A percentile compares a stretch with the other conserved stretches of the same genome.
Conservation (phyloP, 2,888 invertebrate genomes). For the Synergus japonicus region DNA sequence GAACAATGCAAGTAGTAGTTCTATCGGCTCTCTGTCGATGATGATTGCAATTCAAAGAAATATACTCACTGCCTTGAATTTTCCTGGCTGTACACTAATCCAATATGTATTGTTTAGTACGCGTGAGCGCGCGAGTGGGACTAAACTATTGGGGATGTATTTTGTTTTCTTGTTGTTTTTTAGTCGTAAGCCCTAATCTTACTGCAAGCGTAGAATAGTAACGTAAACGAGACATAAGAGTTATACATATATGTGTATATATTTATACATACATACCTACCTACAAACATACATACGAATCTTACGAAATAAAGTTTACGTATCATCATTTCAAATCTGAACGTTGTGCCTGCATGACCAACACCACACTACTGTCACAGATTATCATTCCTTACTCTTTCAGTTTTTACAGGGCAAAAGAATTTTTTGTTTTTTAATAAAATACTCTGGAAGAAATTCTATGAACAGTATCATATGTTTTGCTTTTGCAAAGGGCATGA, state of each 20-base stretch:
- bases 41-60: slow-evolving; percentile 39
- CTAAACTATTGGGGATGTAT: slow-evolving; percentile 48
- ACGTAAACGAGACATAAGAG: slow-evolving; percentile 48
- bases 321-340: slow-evolving; percentile 60
- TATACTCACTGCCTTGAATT: slow-evolving; percentile 46
- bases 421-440: background rate
- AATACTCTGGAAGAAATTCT: background rate
- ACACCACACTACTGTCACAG: slow-evolving; percentile 36
- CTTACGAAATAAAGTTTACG: slow-evolving; percentile 64
- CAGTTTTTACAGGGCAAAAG: background rate
- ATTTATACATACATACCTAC: slow-evolving; percentile 62
- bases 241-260: slow-evolving; percentile 64
- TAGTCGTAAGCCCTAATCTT: slow-evolving; percentile 50
- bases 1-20: slow-evolving; percentile 35
- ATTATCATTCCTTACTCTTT: slow-evolving; percentile 19
- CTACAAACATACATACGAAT: slow-evolving; percentile 52
- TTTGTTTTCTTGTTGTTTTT: slow-evolving; percentile 41
- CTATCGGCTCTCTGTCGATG: slow-evolving; percentile 23
- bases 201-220: slow-evolving; percentile 48
- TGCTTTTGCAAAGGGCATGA: no score
- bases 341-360: slow-evolving; percentile 55
- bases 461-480: background rate
- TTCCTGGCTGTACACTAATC: slow-evolving; percentile 41
- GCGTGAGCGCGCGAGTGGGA: slow-evolving; percentile 38
- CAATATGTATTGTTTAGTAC: slow-evolving; percentile 32